Evolutionary conservation across 2,888 invertebrate species (phyloP).

Genomic region (Himalopsyche kuldschensis): DNA sequence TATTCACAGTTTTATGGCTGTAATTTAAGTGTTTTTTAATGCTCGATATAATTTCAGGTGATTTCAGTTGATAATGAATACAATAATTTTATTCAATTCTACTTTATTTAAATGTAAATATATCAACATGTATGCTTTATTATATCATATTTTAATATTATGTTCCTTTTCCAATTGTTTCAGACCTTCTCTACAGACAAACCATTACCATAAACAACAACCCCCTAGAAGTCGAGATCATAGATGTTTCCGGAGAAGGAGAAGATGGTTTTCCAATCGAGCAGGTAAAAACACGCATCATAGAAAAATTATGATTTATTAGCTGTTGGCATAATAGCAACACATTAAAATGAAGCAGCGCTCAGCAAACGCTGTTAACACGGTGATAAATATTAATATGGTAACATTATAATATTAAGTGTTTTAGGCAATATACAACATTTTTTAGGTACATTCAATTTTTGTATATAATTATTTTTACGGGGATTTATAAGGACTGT

Average conservation of each 20-base stretch:
- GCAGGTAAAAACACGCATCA: conserved; percentile 51
- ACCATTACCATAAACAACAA: conserved; percentile 72
- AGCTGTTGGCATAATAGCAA: not conserved
- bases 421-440: too few relatives aligned
- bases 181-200: conserved; percentile 77
- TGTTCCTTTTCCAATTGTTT: conserved; percentile 43
- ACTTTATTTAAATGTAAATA: too few relatives aligned
- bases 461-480: too few relatives aligned
- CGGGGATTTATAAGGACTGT: too few relatives aligned
- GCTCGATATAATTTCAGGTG: too few relatives aligned
- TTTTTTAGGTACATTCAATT: too few relatives aligned
- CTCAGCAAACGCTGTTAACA: not conserved
- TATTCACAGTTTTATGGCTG: too few relatives aligned
- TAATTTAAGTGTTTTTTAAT: too few relatives aligned
- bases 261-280: conserved; percentile 62
- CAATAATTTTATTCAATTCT: too few relatives aligned
- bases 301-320: not conserved
- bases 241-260: conserved; percentile 75
- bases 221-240: conserved; percentile 74
- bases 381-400: not conserved
- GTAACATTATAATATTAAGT: too few relatives aligned
- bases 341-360: not conserved
- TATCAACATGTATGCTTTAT: not conserved
- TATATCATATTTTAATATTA: not conserved
- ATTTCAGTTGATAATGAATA: too few relatives aligned